These are phyloP conservation scores for Albula glossodonta DNA, from an alignment of 2,113 vertebrate species.

Conservation along the genomic window DNA sequence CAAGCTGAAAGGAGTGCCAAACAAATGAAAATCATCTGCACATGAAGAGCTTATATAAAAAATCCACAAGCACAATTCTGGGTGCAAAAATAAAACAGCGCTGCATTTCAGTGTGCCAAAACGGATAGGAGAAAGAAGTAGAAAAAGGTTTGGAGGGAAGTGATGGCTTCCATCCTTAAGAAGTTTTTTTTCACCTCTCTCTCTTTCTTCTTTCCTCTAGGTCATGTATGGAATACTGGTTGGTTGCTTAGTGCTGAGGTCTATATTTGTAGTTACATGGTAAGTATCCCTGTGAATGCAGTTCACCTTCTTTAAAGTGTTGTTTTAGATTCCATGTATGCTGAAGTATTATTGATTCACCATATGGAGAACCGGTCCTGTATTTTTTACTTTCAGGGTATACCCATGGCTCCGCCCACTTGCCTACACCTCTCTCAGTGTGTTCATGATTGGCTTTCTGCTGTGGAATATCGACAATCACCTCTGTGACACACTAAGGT, in stretches of 20 bases:
- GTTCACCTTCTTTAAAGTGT: neutral
- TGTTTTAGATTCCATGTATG: neutral
- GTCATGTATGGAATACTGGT: constrained; percentile 95
- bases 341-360: neutral
- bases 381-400: constrained; percentile 72
- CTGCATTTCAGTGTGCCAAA: neutral
- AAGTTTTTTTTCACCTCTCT: constrained; percentile 20
- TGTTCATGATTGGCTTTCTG: constrained; percentile 92
- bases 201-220: constrained; percentile 61
- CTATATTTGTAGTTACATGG: constrained; percentile 96
- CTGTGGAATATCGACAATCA: constrained; percentile 98
- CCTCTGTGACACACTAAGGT: constrained; percentile 91
- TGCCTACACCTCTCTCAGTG: constrained; percentile 85
- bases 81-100: neutral
- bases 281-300: constrained; percentile 62
- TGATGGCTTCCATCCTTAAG: neutral
- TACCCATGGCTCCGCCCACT: constrained; percentile 91
- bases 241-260: constrained; percentile 84
- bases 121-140: neutral
- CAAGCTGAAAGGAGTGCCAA: neutral
- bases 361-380: neutral
- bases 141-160: neutral
- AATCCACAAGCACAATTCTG: neutral
- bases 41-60: neutral
- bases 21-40: neutral